Base-by-base conservation (phyloP, 2,888 invertebrate species). In the Sinopyrophorus schimmeli region DNA sequence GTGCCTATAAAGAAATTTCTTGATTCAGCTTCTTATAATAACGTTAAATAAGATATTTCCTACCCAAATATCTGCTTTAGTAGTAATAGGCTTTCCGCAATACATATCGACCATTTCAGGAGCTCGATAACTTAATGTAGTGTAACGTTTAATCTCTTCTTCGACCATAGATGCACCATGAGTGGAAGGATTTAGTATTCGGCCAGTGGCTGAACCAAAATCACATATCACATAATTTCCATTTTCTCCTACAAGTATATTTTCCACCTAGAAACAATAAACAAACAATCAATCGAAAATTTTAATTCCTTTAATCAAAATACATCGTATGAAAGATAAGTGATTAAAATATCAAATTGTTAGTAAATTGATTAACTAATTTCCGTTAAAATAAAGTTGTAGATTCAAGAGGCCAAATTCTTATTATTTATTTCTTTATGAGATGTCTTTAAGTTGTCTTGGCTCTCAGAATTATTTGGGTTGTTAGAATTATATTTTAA, bases 41-140 rank as follows among this genome's bases (percentile, higher is more conserved):
- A n/a, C n/a, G n/a, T n/a, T n/a, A n/a, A n/a, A n/a, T n/a, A n/a
- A n/a, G n/a, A n/a, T n/a, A n/a, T n/a, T n/a, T n/a, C n/a, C n/a
- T 74, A 86, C 87, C 92, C 92, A 92, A 70, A 92, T 89, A 76
- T 92, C 92, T 27, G 89, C 82, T 74, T 92, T 92, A 20, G 87
- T 89, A 16, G 89, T 88, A 57, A 95, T 91, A 32, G 83, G 76
- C 73, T 86, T 86, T 23, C 88, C 89, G 54, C 81, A 80, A 71
- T 92, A 94, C 66, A 95, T 80, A 73, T 95, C 92, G 20, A 95
- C 84, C 94, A 94, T 95, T 78, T 94, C 94, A 2, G 94, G 94
- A 7, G 93, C 78, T 63, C 94, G 80, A 71, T 94, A 94, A 57
- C 92, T 89, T 38, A 93, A 76, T 1, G 94, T 94, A 4, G 94